Conservation (phyloP, 2,113 vertebrate genomes). For the Dicentrarchus labrax region DNA sequence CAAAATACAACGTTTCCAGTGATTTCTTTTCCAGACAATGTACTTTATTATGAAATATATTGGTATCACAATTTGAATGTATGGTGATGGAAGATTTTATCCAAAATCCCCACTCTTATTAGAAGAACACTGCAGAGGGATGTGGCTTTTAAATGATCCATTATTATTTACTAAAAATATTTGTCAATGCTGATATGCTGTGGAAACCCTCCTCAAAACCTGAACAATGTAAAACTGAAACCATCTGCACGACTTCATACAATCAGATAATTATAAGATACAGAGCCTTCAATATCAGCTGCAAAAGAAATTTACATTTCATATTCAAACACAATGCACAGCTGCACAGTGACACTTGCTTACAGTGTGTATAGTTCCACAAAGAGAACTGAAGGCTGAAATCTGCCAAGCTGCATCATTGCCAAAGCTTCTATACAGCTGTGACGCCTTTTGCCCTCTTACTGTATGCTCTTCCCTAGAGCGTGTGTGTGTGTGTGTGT, state of each 20-base stretch:
- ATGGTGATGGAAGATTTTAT: neutral
- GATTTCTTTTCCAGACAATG: neutral
- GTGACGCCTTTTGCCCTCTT: constrained; percentile 38
- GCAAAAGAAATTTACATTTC: neutral
- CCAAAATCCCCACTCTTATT: too few species aligned
- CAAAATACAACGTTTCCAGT: neutral
- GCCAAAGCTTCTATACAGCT: constrained; percentile 11
- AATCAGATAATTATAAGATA: neutral
- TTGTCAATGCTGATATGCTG: neutral
- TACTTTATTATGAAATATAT: neutral
- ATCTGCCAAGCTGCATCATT: constrained; percentile 45
- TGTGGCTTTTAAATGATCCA: neutral
- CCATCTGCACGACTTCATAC: neutral
- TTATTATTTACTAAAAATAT: neutral
- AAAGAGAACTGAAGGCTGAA: constrained; percentile 47
- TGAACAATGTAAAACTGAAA: neutral
- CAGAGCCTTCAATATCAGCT: neutral
- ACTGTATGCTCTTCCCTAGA: constrained; percentile 45
- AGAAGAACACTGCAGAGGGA: neutral
- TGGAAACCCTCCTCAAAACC: neutral
- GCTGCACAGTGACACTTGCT: neutral
- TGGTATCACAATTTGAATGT: neutral
- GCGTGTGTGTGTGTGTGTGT: neutral
- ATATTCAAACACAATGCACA: constrained; percentile 5
- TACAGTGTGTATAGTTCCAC: constrained; percentile 10